These are phyloP conservation scores for Rhimphoctona megacephalus DNA, from an alignment of 2,888 invertebrate species.

Conservation along the genomic window DNA sequence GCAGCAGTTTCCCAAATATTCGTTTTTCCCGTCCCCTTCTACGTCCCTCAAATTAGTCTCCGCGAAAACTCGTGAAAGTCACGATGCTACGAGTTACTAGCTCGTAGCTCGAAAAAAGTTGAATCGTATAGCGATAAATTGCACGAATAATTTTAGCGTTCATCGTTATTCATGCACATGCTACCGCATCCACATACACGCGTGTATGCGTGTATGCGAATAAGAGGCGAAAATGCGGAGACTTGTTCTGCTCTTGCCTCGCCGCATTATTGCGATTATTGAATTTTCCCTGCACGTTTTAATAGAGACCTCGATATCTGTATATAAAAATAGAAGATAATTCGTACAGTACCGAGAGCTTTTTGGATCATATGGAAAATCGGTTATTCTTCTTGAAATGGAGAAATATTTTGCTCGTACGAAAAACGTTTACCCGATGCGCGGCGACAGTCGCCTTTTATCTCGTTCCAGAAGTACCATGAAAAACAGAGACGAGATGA, in stretches of 20 bases:
- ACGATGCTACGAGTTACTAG: background rate
- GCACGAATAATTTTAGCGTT: background rate
- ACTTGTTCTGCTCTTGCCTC: background rate
- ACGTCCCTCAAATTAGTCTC: background rate
- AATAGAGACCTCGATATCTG: too few relatives aligned
- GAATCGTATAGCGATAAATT: background rate
- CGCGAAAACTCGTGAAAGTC: background rate
- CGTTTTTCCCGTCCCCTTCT: background rate
- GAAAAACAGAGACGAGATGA: too few relatives aligned
- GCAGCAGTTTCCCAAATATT: conserved; percentile 19
- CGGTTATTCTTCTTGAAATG: too few relatives aligned
- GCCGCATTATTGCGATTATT: background rate
- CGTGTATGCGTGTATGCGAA: too few relatives aligned
- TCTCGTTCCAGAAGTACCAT: too few relatives aligned
- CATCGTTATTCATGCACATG: too few relatives aligned
- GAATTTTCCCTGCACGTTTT: background rate
- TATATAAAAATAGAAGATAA: background rate
- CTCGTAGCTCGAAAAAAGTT: background rate
- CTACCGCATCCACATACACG: background rate
- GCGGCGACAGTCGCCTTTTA: too few relatives aligned
- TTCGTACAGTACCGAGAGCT: background rate
- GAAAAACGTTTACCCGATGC: too few relatives aligned
- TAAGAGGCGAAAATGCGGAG: background rate
- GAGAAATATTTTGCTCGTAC: too few relatives aligned
- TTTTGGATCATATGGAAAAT: too few relatives aligned